phyloP scores from a whole-genome alignment of 2,888 invertebrate species.

The Dichetophora obliterata region DNA sequence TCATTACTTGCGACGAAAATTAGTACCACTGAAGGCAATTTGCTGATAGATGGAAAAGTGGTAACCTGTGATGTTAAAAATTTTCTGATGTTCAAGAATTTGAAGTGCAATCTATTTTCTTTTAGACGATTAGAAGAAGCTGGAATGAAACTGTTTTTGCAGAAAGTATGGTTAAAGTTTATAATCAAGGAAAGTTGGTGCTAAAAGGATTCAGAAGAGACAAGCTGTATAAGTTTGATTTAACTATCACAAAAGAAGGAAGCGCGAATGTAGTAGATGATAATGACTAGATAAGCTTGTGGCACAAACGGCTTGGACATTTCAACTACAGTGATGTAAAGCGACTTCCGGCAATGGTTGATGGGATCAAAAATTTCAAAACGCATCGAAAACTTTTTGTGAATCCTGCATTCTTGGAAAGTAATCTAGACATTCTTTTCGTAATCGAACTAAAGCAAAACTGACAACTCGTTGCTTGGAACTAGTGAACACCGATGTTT shows the following conservation, averaged over 20 bases:
- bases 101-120: constrained; percentile 1
- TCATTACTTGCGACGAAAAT: neutral
- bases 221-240: neutral
- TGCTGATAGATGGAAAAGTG: neutral
- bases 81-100: neutral
- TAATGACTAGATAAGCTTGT: neutral
- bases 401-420: neutral
- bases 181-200: neutral
- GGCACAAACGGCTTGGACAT: neutral
- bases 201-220: neutral
- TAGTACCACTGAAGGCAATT: neutral
- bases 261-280: neutral
- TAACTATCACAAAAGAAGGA: neutral
- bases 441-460: neutral
- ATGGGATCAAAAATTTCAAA: too few relatives aligned
- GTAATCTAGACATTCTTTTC: neutral
- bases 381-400: neutral
- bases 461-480: constrained; percentile 54
- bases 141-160: neutral
- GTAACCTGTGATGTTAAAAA: neutral
- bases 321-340: neutral
- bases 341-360: too few relatives aligned
- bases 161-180: neutral
- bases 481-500: constrained; percentile 59
- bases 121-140: constrained; percentile 9